These are phyloP conservation scores for Byasa hedistus DNA, from an alignment of 2,888 invertebrate species.

Conservation along the genomic window DNA sequence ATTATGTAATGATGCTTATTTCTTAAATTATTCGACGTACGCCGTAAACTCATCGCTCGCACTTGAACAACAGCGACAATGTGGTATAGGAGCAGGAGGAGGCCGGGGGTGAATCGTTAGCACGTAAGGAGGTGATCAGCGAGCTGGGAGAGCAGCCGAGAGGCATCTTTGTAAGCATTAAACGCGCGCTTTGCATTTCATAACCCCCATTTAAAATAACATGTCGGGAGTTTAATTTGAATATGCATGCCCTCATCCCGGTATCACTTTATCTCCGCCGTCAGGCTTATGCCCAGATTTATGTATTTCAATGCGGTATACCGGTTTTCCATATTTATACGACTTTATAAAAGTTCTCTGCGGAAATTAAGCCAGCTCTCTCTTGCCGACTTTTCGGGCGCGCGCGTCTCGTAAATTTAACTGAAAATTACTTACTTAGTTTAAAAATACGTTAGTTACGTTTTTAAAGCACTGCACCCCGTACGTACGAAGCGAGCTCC, in stretches of 20 bases:
- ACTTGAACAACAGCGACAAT: no score
- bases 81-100: no score
- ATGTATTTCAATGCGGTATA: constrained; percentile 36
- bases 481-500: no score
- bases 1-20: no score
- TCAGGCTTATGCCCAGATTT: constrained; percentile 38
- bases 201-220: constrained; percentile 31
- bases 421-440: constrained; percentile 13
- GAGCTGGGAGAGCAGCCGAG: constrained; percentile 5
- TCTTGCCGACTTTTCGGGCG: constrained; percentile 11
- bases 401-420: constrained; percentile 15
- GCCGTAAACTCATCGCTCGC: no score
- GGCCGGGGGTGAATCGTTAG: neutral
- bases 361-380: constrained; percentile 28
- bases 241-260: constrained; percentile 35
- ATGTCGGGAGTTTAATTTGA: constrained; percentile 31
- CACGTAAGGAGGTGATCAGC: neutral
- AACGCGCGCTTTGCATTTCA: constrained; percentile 27
- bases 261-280: constrained; percentile 37
- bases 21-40: no score
- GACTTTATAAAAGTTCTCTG: constrained; percentile 30
- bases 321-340: constrained; percentile 32
- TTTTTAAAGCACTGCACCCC: neutral
- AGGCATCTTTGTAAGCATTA: constrained; percentile 19
- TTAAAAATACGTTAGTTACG: neutral